Evolutionary conservation across 1,140 invertebrate species (phyloP), one percentile per base, ranked within the genome.

Genomic region (Mizuhopecten yessoensis): DNA sequence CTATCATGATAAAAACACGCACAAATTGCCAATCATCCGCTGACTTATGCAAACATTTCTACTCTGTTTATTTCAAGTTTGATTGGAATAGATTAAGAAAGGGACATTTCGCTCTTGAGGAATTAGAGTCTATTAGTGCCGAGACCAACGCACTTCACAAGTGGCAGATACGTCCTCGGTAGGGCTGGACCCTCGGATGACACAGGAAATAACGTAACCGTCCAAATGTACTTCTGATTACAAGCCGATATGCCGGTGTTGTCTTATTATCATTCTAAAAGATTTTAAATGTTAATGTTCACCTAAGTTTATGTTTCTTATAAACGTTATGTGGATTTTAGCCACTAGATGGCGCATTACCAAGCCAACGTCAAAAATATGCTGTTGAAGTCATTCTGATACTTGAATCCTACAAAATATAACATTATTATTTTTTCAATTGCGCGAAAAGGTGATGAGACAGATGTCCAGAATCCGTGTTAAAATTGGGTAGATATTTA

Each of bases 41-140:
- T 75, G 57, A 75, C 57, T 75, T 75, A 75, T 75, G 57, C 57
- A 75, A 75, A 75, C 57, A 75, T 75, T 75, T 75, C 57, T n/a
- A 29, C 57, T 9, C 57, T 75, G 57, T 75, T 75, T 75, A 75
- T 75, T 75, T 75, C 57, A 75, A 1, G n/a, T 75, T 75, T 75
- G 57, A 75, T 75, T 75, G 57, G 57, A 75, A 75, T 75, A 75
- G 57, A 75, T 75, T 75, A 75, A 29, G 57, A 75, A 75, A 29
- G 0, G 57, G 57, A 75, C 57, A 75, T 75, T 75, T 75, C 57
- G 57, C 57, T 75, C 57, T 75, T 75, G 57, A 75, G 57, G 57
- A 75, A 75, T 75, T 75, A 75, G 57, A 75, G 57, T 29, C 57
- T 75, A 75, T 75, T 75, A 75, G 57, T 75, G 57, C 5, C 23